Base-by-base conservation (phyloP, 2,113 vertebrate species). In the Bubo bubo region DNA sequence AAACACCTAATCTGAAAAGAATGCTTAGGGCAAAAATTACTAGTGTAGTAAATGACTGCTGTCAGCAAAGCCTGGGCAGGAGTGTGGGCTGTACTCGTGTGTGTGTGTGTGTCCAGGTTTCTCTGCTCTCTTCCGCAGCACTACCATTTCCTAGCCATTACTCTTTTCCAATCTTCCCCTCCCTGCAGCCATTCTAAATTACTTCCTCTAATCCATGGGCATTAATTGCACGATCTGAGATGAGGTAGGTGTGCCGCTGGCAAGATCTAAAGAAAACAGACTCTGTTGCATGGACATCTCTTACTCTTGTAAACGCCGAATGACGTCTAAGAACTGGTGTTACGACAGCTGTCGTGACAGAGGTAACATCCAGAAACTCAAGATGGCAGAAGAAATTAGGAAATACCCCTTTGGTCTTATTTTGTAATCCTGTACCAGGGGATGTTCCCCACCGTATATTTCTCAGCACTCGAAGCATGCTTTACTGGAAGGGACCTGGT, bases 241-340 rank as follows among this genome's bases (percentile, higher is more conserved):
- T 5, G 68, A 7, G 66, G 91, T 41, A 89, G 95, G 88, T 94
- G 90, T 91, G 93, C 52, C 6, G 14, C 80, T 96, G 95, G 92
- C 95, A 90, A 5, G 18, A 0, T 59, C 72, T 79, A 83, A 82
- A 77, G 79, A 86, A 85, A 93, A 71, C 84, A 70, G 67, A 12
- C 28, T 37, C 22, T 3, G 35, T 37, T 49, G 87, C 63, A 43
- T 41, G 49, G 86, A 24, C 79, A 13, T 23, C 55, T 85, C 90
- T 75, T 30, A 5, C 87, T 81, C 79, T 26, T 71, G 79, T 14
- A 22, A 80, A 60, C 1, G 28, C 88, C 63, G 14, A 37, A 21
- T 28, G 85, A 35, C 30, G 47, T 68, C 72, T 37, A 7, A 8
- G 53, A 56, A 1, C 37, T 28, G 92, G 41, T 16, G n/a, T 52